Percentiles rank a stretch among this genome's conserved stretches.
Conservation (phyloP, 2,888 invertebrate genomes). For the Dynastes tityus region DNA sequence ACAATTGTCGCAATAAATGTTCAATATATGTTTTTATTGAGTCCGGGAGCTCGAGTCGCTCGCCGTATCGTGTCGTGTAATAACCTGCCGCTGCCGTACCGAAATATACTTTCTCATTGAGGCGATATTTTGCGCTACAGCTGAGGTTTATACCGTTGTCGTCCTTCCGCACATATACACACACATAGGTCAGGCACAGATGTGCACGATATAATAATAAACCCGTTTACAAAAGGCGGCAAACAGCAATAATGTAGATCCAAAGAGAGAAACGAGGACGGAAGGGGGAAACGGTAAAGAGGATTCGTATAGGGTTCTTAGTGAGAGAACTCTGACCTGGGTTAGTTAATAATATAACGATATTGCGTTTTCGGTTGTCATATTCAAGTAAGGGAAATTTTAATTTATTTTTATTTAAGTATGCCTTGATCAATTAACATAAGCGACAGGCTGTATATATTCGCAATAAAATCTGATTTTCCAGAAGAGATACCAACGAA, state of each 20-base stretch:
- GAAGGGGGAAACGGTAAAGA: too few species aligned
- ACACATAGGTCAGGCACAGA: background rate
- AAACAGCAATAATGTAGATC: slow-evolving; percentile 4
- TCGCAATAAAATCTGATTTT: too few species aligned
- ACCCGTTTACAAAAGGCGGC: slow-evolving; percentile 5
- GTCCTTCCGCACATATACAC: background rate
- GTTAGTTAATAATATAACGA: too few species aligned
- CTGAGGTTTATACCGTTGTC: background rate
- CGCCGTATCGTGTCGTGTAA: background rate
- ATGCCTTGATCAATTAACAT: too few species aligned
- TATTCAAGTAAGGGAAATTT: too few species aligned
- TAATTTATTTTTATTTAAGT: too few species aligned
- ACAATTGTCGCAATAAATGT: slow-evolving; percentile 43
- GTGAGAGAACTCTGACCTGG: too few species aligned
- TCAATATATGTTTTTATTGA: slow-evolving; percentile 41
- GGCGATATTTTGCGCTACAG: slow-evolving; percentile 16
- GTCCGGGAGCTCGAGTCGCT: background rate
- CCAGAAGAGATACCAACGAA: too few species aligned
- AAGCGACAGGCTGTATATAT: too few species aligned
- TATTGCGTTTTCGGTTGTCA: too few species aligned
- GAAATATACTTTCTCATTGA: background rate
- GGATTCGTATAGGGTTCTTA: too few species aligned
- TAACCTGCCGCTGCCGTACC: too few species aligned
- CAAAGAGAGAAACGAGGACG: background rate
- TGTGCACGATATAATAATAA: slow-evolving; percentile 27